Base-by-base conservation (phyloP, 2,888 invertebrate species). In the Ischnura elegans region DNA sequence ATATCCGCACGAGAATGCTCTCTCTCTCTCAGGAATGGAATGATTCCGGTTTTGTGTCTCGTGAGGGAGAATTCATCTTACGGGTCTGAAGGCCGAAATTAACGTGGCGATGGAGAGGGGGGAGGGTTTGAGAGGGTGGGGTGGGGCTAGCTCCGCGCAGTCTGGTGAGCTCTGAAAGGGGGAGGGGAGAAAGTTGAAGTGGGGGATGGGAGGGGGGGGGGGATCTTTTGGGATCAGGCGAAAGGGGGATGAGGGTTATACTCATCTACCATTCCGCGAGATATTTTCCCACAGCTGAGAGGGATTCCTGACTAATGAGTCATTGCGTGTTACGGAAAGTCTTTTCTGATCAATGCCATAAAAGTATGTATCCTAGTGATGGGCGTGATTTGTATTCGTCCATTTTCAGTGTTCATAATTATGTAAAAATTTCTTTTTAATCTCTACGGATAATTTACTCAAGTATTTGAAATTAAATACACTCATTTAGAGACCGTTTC, bases 231-330 rank as follows among this genome's bases (percentile, higher is more conserved):
- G 42, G 87, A 43, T n/a, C 45, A 21, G 55, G 61, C 61, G 61
- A 61, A 42, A 42, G 36, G 51, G 8, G 51, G 42, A 6, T 25
- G 61, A 21, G 42, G 43, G 51, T 42, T 19, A 45, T 45, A 43
- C 90, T 43, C 66, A 66, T 61, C 90, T 16, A 66, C 21, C 66
- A 42, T 6, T 21, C 55, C 42, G 43, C 43, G 87, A 90, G 43
- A 90, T n/a, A 55, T 90, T 90, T 90, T 90, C 90, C 90, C 90
- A 90, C 90, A 90, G 61, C 47, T 21, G 90, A 90, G 45, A 90
- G 61, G 90, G 61, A 90, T 90, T 90, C 90, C 90, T 21, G n/a
- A n/a, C 66, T 90, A 90, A 90, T 66, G 90, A 90, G 43, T 90
- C 90, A 90, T 66, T 90, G 90, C 61, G 43, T 6, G n/a, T n/a